Base-by-base conservation (phyloP, 2,888 invertebrate genomes). In the Saturnia pavonia region DNA sequence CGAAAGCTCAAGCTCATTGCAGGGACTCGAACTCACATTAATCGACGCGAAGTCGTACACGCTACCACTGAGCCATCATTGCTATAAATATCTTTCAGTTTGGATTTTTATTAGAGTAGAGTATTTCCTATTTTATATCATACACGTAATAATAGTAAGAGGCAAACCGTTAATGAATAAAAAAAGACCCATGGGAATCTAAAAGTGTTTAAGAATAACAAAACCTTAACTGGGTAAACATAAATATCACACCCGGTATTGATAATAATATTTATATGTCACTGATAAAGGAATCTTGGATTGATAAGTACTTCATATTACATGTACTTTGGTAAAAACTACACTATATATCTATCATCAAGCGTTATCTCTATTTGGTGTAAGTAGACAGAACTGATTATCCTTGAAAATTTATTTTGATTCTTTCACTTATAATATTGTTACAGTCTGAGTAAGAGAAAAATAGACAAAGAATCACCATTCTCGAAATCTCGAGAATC, bases 201-300 rank as follows among this genome's bases (percentile, higher is more conserved):
- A 19, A 4, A 48, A 22, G 9, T 9, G 22, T 11, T 54, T 22
- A 14, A 25, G 11, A 57, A 57, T 57, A 4, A 57, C 57, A 60
- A 60, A 60, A 60, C 27, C 27, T 51, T 4, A 51, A 51, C 19
- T 19, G 4, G 27, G 40, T 65, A 65, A 65, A 65, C 11, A 65
- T 19, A 3, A 1, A 11, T 65, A 65, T 40, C 65, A 40, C n/a
- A 40, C 19, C 40, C 40, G 40, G 65, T 40, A 65, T 7, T 40
- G 65, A 65, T 34, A 65, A 11, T 19, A 65, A 65, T 40, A 40
- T 65, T 65, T 19, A 65, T n/a, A 65, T 40, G 40, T 19, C 19
- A 40, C n/a, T 65, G 65, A 65, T 65, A 57, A 0, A 6, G 11
- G 54, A 57, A 65, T 69, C n/a, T 65, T 65, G 9, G 25, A 19